Evolutionary conservation across 2,888 invertebrate genomes (phyloP), one percentile per base, ranked within the genome.

Genomic region (Polydrusus pterygomalis): DNA sequence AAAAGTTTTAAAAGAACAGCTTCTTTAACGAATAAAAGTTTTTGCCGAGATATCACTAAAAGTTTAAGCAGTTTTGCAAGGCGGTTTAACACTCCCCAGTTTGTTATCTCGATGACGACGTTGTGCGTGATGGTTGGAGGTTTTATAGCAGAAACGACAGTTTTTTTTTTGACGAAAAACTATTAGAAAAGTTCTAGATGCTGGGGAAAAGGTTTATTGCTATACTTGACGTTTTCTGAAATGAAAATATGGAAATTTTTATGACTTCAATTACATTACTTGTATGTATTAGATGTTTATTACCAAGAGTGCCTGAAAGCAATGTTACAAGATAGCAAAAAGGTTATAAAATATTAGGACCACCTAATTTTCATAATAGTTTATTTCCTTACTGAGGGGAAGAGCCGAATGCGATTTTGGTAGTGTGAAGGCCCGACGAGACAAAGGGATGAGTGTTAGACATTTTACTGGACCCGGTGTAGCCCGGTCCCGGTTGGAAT

Each of bases 1-100:
- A 45, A 62, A 70, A 63, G 43, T 71, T 64, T 71, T 71, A 71
- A 71, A 45, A 64, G 71, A 62, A 51, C 71, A 71, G 64, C 71
- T 71, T 71, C 71, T 71, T 71, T 71, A 71, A 54, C 64, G 64
- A 71, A 71, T 64, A 71, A 71, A 49, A 71, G 54, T 71, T 71
- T 64, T 71, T 63, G 70, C 45, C 51, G 40, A 62, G 70, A 70
- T 71, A 64, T 49, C 63, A 64, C 34, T 10, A 18, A 54, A 71
- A 71, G 54, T 71, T 71, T 71, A 34, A 49, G 71, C 64, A 71
- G 71, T 71, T 71, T 51, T 51, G 54, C 45, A 54, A 56, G 71
- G 43, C 64, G 64, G 51, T 71, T 71, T 63, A 70, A 70, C 70
- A 70, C 70, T 70, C 70, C 70, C 70, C 45, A 70, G 60, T 70